Percentiles rank a stretch among this genome's conserved stretches.
phyloP scores from a whole-genome alignment of 2,888 invertebrate genomes.

The Phania funesta region DNA sequence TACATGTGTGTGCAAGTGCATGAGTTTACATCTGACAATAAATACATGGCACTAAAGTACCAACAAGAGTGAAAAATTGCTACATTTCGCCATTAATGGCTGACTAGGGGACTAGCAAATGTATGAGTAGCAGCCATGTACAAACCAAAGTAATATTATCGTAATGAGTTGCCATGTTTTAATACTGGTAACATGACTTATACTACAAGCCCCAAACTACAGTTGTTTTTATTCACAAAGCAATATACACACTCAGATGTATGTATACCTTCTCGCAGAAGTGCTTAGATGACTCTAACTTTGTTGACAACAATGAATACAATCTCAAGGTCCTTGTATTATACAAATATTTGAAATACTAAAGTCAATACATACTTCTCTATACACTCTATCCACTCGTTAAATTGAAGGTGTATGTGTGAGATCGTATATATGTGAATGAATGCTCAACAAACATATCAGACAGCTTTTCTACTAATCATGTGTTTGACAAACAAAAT shows the following conservation, averaged over 20 bases:
- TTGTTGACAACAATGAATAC: slow-evolving; percentile 55
- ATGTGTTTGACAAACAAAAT: slow-evolving; percentile 52
- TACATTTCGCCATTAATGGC: not conserved
- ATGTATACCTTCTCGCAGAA: not conserved
- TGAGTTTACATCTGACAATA: not conserved
- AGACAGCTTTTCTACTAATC: slow-evolving; percentile 36
- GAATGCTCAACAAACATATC: not conserved
- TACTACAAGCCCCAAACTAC: not conserved
- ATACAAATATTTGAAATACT: slow-evolving; percentile 59
- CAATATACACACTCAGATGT: not conserved
- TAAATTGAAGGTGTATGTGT: not conserved
- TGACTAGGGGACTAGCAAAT: not conserved
- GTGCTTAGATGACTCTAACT: slow-evolving; percentile 21
- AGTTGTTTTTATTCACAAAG: not conserved
- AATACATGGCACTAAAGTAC: slow-evolving; percentile 27
- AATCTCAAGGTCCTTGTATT: slow-evolving; percentile 59
- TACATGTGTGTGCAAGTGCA: not conserved
- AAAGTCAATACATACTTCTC: slow-evolving; percentile 50
- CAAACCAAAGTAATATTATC: slow-evolving; percentile 5
- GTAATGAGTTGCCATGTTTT: slow-evolving; percentile 23
- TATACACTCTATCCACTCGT: slow-evolving; percentile 2
- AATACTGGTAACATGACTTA: slow-evolving; percentile 2
- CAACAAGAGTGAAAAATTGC: not conserved
- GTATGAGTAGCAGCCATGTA: not conserved
- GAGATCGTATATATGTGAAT: not conserved